Evolutionary conservation across 2,888 invertebrate species (phyloP), one percentile per base, ranked within the genome.

Genomic region (Torymus auratus): DNA sequence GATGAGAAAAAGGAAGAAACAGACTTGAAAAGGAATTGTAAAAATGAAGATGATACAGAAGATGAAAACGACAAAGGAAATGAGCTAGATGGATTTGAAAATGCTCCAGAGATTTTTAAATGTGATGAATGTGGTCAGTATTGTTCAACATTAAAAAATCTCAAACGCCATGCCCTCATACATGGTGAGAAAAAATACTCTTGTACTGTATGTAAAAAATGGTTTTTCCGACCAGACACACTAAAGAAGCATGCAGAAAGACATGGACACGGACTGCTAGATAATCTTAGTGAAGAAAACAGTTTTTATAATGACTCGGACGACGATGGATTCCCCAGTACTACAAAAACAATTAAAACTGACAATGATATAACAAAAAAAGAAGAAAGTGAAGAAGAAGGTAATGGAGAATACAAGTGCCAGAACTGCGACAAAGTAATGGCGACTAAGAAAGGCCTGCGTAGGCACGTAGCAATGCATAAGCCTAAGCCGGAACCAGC

Each of bases 161-260:
- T 91, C 2, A 90, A 89, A 70, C 85, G 90, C 28, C 91, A 90
- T 60, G 79, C 88, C 10, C 84, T 90, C 2, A 87, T 90, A n/a
- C 91, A 91, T 52, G 91, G 90, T 0, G 91, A 91, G n/a, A 90
- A 89, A 69, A 91, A 91, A 74, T 91, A 90, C 80, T 89, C 90
- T 0, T 91, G 91, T 65, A 90, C 90, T 0, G 91, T 91, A 0
- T 91, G 91, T 78, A 89, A 91, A 81, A 91, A 91, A 72, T 90
- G 90, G 88, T 91, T 91, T 60, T 91, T 88, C 83, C 85, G 91
- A 79, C 89, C 90, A 0, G 91, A 91, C 61, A 91, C 90, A 11
- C 82, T 91, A 73, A 91, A 91, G 61, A 91, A 90, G 76, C 91
- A 91, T 55, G 91, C 91, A 0, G 91, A 91, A 41, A 89, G 89